Percentiles rank a stretch among this genome's conserved stretches.
These are phyloP conservation scores for Garrulus glandarius DNA, from an alignment of 2,797 vertebrate genomes.

Conservation along the genomic window DNA sequence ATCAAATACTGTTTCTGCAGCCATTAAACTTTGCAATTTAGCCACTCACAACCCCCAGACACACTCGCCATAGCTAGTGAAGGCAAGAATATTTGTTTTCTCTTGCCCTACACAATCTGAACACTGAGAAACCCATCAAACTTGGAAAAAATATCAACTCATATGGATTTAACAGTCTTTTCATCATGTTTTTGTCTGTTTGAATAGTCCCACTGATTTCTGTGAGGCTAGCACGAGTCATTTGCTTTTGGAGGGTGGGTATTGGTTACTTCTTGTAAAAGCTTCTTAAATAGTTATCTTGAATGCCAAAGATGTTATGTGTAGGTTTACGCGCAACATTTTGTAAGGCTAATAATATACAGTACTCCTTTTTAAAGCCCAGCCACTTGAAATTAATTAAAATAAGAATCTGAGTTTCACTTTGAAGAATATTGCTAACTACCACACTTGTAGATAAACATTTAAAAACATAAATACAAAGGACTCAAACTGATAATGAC, in stretches of 20 bases:
- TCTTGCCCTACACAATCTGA: not conserved
- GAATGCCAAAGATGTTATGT: not conserved
- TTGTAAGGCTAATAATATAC: not conserved
- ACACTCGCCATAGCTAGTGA: fast-evolving
- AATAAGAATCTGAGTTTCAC: not conserved
- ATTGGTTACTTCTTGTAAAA: not conserved
- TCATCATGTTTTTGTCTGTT: not conserved
- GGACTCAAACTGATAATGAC: not conserved
- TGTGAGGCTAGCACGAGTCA: not conserved
- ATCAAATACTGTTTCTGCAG: not conserved
- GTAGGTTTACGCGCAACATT: not conserved
- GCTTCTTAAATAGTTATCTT: not conserved
- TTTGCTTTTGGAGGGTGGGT: not conserved
- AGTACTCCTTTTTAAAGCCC: not conserved
- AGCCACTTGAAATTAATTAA: not conserved
- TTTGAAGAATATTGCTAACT: not conserved
- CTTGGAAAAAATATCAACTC: not conserved
- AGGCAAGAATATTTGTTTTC: not conserved
- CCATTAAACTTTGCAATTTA: not conserved
- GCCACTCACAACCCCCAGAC: not conserved
- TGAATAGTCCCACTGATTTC: not conserved
- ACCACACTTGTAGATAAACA: not conserved
- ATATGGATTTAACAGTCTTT: not conserved
- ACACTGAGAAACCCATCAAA: not conserved
- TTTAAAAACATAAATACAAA: not conserved